Percentiles rank a stretch among this genome's conserved stretches.
Conservation (phyloP, 2,888 invertebrate species). For the Dromius quadrimaculatus region DNA sequence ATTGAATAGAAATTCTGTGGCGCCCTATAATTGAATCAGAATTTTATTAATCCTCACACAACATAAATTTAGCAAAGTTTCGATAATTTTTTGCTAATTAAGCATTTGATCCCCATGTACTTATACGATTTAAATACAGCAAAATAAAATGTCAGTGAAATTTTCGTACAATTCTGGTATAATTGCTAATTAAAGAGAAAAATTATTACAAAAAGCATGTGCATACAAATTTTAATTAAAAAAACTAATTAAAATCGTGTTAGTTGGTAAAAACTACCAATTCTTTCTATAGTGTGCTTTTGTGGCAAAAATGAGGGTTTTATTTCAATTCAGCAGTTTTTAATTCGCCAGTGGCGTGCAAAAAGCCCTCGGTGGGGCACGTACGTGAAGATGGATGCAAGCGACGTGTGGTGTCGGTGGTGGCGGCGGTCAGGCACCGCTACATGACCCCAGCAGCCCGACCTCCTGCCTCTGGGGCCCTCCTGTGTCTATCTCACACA, state of each 20-base stretch:
- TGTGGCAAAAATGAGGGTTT: background rate
- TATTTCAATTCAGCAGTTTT: conserved; percentile 45
- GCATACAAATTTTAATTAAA: conserved; percentile 28
- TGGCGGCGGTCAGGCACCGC: background rate
- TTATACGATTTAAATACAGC: background rate
- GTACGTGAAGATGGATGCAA: conserved; percentile 18
- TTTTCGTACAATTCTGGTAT: no score
- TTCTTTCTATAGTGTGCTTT: background rate
- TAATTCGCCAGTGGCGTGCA: conserved; percentile 31
- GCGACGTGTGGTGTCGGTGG: background rate
- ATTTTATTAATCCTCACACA: no score
- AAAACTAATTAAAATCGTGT: conserved; percentile 32
- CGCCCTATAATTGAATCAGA: no score
- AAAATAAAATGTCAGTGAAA: background rate
- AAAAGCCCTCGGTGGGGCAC: conserved; percentile 8
- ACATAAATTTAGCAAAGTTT: no score
- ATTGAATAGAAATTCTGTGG: no score
- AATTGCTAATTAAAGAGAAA: no score
- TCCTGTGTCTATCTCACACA: background rate
- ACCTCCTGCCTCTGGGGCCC: background rate
- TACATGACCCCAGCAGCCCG: conserved; percentile 16
- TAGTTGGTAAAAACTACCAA: conserved; percentile 13
- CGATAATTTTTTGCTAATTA: no score
- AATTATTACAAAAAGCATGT: no score
- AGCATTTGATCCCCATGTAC: no score